These are phyloP conservation scores for Perognathus longimembris DNA, from an alignment of 2,113 vertebrate genomes.

Conservation along the genomic window DNA sequence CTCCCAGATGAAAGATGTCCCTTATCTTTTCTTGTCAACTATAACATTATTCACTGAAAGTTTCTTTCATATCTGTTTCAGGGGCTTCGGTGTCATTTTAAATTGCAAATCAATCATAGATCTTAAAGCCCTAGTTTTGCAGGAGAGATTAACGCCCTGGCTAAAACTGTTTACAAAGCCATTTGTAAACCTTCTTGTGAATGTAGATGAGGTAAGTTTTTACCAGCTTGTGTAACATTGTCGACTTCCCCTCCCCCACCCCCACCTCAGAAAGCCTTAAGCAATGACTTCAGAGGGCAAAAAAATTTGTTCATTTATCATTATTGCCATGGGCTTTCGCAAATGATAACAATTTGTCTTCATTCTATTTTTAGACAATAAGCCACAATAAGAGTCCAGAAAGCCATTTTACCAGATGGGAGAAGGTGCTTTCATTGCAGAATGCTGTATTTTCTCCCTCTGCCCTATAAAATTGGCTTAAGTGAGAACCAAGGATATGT, in stretches of 20 bases:
- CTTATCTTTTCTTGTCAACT: constrained; percentile 96
- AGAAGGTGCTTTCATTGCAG: constrained; percentile 94
- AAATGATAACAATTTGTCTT: constrained; percentile 99
- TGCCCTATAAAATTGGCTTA: constrained; percentile 92
- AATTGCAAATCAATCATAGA: constrained; percentile 99
- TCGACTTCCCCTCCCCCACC: constrained; percentile 82
- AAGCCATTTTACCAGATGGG: constrained; percentile 99
- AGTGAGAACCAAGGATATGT: constrained; percentile 91
- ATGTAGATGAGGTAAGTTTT: constrained; percentile 95
- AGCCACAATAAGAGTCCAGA: constrained; percentile 96
- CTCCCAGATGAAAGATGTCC: constrained; percentile 95
- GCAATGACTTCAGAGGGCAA: constrained; percentile 99
- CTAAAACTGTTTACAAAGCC: constrained; percentile 94
- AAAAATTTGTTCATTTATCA: constrained; percentile 99
- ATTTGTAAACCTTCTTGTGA: constrained; percentile 92
- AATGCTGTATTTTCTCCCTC: constrained; percentile 91
- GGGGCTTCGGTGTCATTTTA: constrained; percentile 94
- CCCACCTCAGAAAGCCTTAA: constrained; percentile 94
- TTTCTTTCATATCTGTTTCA: constrained; percentile 96
- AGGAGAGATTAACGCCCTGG: constrained; percentile 92
- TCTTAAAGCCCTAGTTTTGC: constrained; percentile 91
- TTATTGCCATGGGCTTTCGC: constrained; percentile 99
- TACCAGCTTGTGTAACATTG: constrained; percentile 92
- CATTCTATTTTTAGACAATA: constrained; percentile 99
- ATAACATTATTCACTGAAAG: constrained; percentile 96